Base-by-base conservation (phyloP, 2,113 vertebrate genomes). In the Tragulus kanchil region DNA sequence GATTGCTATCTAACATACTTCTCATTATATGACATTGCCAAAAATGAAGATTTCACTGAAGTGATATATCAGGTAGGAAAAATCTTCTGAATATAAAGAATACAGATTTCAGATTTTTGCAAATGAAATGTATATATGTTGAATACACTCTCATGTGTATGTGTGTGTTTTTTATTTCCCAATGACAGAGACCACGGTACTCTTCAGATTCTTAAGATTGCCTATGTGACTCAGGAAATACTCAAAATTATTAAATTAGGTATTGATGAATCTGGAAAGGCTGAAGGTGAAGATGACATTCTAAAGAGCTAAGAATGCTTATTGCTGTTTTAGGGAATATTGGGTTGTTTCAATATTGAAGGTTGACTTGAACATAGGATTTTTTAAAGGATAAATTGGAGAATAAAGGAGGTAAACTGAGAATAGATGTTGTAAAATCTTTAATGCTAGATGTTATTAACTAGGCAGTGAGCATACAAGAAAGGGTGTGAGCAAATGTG, bases 301-400 rank as follows among this genome's bases (percentile, higher is more conserved):
- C 16, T 82, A 48, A 69, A 75, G 25, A 86, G 15, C 14, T 59
- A 75, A 11, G 12, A 65, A 93, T 36, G 14, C 7, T 62, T 71
- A 64, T 7, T 28, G 36, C 48, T 67, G 12, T n/a, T n/a, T 93
- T 42, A 36, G 75, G 28, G 45, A 87, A 69, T 79, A 93, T 11
- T 52, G 26, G 86, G 6, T 75, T 65, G 13, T 61, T 95, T 87
- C 42, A 36, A 78, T 62, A 90, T 67, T 77, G 73, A 77, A 17
- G 28, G 45, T 28, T 83, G 17, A 42, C 48, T 69, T 71, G 69
- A 73, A 36, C 26, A 90, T 23, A 48, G 1, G 23, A 26, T 87
- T 87, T 5, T 90, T 86, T 28, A 67, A 95, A 15, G 9, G 31
- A 67, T 71, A 86, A 67, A 28, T 31, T 93, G 16, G 7, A 69